These are phyloP conservation scores for Drosophila pachea DNA, from an alignment of 1,140 invertebrate genomes.

Conservation along the genomic window DNA sequence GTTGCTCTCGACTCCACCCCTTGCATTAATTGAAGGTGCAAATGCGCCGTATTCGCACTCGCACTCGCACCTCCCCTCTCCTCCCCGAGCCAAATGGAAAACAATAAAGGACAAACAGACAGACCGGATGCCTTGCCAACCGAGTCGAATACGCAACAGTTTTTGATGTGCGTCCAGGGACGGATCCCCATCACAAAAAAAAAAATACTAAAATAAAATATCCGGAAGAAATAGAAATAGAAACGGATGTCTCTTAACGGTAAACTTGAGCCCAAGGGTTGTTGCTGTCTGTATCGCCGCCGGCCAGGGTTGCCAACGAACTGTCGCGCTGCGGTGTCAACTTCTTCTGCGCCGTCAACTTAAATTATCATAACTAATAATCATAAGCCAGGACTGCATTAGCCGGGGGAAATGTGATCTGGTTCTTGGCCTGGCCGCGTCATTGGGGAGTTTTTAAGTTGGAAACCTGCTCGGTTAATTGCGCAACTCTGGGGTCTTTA, in stretches of 20 bases:
- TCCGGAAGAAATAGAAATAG: not conserved
- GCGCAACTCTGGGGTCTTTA: constrained; percentile 60
- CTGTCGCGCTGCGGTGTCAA: constrained; percentile 57
- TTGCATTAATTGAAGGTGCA: constrained; percentile 73
- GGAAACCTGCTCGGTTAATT: constrained; percentile 59
- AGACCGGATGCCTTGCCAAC: constrained; percentile 31
- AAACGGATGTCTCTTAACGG: constrained; percentile 55
- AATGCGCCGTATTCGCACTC: constrained; percentile 70
- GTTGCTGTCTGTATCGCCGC: constrained; percentile 49
- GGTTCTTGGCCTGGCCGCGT: constrained; percentile 23
- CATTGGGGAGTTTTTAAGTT: constrained; percentile 65
- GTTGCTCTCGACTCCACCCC: constrained; percentile 33
- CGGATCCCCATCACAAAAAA: constrained; percentile 17
- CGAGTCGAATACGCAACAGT: constrained; percentile 66
- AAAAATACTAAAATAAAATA: not conserved
- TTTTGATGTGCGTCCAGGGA: constrained; percentile 69
- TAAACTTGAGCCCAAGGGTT: constrained; percentile 55
- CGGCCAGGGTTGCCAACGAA: constrained; percentile 23
- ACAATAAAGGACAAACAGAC: constrained; percentile 55
- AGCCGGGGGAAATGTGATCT: constrained; percentile 44
- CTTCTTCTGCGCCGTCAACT: constrained; percentile 68
- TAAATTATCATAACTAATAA: constrained; percentile 76
- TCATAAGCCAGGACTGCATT: constrained; percentile 61
- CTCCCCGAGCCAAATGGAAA: constrained; percentile 27
- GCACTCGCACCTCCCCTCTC: no score